Evolutionary conservation across 2,888 invertebrate genomes (phyloP).

Genomic region (Arctia plantaginis): DNA sequence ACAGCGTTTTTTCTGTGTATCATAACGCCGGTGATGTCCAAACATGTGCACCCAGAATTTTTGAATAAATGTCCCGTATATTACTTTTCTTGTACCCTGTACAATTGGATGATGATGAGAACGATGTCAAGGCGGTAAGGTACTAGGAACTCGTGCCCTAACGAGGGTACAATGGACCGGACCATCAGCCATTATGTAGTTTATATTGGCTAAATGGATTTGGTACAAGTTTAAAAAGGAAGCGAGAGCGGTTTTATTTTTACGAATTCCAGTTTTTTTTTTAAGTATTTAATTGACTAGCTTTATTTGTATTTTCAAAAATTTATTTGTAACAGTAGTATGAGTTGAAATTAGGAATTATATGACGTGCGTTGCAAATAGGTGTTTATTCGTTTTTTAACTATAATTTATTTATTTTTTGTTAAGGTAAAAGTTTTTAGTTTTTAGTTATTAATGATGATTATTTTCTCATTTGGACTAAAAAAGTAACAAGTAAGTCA

Average conservation of each 20-base stretch:
- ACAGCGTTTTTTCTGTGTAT: no score
- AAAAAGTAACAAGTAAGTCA: no score
- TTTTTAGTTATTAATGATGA: no score
- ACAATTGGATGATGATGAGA: constrained; percentile 49
- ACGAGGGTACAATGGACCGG: constrained; percentile 45
- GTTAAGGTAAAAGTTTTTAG: no score
- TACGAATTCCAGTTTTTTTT: neutral
- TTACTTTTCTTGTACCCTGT: neutral
- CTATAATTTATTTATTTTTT: no score
- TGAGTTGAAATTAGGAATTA: no score
- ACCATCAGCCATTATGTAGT: constrained; percentile 45
- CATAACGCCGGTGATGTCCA: no score
- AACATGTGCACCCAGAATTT: neutral
- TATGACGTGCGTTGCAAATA: no score
- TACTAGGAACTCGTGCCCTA: constrained; percentile 48
- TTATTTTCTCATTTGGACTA: no score
- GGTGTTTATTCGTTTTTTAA: no score
- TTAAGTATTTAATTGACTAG: neutral
- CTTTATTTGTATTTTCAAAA: no score
- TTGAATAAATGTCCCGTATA: neutral
- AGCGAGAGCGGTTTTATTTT: neutral
- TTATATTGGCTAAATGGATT: constrained; percentile 32
- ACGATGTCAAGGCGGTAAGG: constrained; percentile 47
- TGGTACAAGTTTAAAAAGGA: constrained; percentile 6
- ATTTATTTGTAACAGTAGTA: no score